These are phyloP conservation scores for Diaprepes abbreviatus DNA, from an alignment of 2,888 invertebrate genomes.

Conservation along the genomic window DNA sequence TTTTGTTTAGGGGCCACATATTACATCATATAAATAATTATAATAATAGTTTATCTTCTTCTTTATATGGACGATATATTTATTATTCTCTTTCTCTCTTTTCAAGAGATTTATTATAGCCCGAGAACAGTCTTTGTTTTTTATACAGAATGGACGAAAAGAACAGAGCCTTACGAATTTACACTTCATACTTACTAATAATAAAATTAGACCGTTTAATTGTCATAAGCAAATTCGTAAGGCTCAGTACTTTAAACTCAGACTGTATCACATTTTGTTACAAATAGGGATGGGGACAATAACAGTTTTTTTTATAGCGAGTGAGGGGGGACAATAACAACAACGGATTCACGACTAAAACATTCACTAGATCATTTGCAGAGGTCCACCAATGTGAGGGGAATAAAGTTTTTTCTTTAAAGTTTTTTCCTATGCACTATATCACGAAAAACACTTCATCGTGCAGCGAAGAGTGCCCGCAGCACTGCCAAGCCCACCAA, in stretches of 20 bases:
- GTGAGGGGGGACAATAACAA: slow-evolving; percentile 38
- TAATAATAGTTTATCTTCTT: slow-evolving; percentile 27
- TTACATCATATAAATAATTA: slow-evolving; percentile 39
- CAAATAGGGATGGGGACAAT: background rate
- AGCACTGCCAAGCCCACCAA: slow-evolving; percentile 31
- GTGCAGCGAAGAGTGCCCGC: slow-evolving; percentile 18
- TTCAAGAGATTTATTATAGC: slow-evolving; percentile 25
- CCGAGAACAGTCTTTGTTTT: slow-evolving; percentile 5
- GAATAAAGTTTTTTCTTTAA: background rate
- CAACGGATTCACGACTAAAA: slow-evolving; percentile 46
- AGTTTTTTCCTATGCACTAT: slow-evolving; percentile 22
- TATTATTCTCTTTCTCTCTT: slow-evolving; percentile 23
- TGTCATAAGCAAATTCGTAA: background rate
- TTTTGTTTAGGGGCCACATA: slow-evolving; percentile 36
- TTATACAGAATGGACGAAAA: slow-evolving; percentile 13
- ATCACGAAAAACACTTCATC: slow-evolving; percentile 40
- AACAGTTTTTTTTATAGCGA: slow-evolving; percentile 25
- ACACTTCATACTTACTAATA: background rate
- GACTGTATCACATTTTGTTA: slow-evolving; percentile 22
- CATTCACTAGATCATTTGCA: slow-evolving; percentile 40
- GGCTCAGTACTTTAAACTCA: slow-evolving; percentile 3
- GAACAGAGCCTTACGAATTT: background rate
- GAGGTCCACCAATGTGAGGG: slow-evolving; percentile 12
- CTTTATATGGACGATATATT: slow-evolving; percentile 40
- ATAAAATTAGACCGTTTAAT: background rate